Evolutionary conservation across 2,113 vertebrate genomes (phyloP).

Genomic region (Colinus virginianus): DNA sequence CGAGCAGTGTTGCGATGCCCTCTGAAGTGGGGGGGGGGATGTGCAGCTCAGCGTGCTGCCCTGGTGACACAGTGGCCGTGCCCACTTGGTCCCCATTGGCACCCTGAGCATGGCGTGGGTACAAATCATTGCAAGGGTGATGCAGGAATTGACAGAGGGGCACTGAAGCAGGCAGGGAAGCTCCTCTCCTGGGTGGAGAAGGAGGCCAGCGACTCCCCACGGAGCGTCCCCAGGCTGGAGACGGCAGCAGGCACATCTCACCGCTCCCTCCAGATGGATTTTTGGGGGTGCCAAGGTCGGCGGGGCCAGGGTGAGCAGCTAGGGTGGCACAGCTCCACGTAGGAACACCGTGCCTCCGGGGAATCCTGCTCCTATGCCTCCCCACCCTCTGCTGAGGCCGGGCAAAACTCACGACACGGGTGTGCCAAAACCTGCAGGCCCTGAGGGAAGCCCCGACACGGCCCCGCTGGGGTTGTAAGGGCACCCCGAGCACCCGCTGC

Average conservation of each 20-base stretch:
- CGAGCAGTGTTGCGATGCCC: background rate
- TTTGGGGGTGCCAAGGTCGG: background rate
- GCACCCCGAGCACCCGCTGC: background rate
- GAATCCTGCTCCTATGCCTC: background rate
- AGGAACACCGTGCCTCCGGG: background rate
- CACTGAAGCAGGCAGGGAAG: background rate
- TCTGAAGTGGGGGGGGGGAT: background rate
- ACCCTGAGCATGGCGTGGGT: fast-evolving
- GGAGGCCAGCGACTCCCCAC: fast-evolving
- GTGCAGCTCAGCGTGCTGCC: background rate
- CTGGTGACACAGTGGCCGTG: background rate
- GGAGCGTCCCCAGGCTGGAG: fast-evolving
- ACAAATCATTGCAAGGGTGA: background rate
- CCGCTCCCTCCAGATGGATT: background rate
- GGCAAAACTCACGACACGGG: background rate
- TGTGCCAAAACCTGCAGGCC: background rate
- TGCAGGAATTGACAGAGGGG: background rate
- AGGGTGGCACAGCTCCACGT: background rate
- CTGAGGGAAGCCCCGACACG: fast-evolving
- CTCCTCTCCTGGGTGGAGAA: background rate
- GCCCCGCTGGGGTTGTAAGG: background rate
- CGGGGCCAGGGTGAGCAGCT: background rate
- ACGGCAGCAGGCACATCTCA: background rate
- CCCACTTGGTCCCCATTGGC: background rate
- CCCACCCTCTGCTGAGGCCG: background rate